Percentiles rank a stretch among this genome's conserved stretches.
phyloP scores from a whole-genome alignment of 2,797 vertebrate species.

The Petrocephalus sullivani region DNA sequence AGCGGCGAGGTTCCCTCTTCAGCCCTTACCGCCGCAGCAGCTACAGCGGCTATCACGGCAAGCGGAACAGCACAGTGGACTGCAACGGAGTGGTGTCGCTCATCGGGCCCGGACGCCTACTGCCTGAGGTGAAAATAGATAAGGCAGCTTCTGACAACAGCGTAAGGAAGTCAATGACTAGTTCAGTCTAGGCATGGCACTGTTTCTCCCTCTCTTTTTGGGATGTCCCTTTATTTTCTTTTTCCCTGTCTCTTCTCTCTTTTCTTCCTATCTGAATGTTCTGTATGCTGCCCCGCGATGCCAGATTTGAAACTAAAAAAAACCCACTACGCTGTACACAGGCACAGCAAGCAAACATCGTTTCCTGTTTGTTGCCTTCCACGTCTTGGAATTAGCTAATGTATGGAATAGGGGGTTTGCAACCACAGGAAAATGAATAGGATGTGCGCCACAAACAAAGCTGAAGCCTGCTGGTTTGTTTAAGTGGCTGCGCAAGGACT shows the following conservation, averaged over 20 bases:
- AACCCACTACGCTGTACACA: conserved; percentile 20
- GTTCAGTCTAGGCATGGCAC: conserved; percentile 77
- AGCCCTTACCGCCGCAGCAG: conserved; percentile 86
- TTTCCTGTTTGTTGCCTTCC: neutral
- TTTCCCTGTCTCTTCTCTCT: conserved; percentile 33
- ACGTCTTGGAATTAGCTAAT: neutral
- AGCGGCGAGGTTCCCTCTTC: conserved; percentile 88
- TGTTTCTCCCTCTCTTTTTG: conserved; percentile 8
- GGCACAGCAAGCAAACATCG: conserved; percentile 20
- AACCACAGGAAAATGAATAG: neutral
- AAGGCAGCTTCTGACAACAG: conserved; percentile 84
- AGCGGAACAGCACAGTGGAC: conserved; percentile 97
- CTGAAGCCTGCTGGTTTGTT: neutral
- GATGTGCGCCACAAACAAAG: neutral
- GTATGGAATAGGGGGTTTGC: conserved; percentile 11
- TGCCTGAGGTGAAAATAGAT: conserved; percentile 99
- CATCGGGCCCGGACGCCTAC: conserved; percentile 90
- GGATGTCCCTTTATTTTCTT: conserved; percentile 50
- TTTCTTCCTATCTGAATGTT: conserved; percentile 33
- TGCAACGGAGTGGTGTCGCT: conserved; percentile 98
- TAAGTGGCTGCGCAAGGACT: neutral
- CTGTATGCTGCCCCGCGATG: conserved; percentile 63
- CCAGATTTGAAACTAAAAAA: conserved; percentile 53
- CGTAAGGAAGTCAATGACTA: conserved; percentile 76
- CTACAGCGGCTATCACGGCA: conserved; percentile 90